A percentile compares a stretch with the other conserved stretches of the same genome.
Conservation (phyloP, 2,113 vertebrate genomes). For the Notiomystis cincta region DNA sequence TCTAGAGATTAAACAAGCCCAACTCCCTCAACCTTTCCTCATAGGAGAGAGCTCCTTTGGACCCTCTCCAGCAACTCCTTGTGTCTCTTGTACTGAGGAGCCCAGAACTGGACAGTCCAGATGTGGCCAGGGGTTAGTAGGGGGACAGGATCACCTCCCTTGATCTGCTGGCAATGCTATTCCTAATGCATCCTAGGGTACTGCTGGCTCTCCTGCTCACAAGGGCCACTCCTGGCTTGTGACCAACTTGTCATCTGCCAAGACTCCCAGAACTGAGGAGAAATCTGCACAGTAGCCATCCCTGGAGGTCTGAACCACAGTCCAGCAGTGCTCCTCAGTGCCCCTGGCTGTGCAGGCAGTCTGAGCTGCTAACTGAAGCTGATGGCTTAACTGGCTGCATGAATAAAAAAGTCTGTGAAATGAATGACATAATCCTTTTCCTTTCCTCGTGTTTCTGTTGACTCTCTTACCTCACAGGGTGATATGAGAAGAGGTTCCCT, state of each 20-base stretch:
- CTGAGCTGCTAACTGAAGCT: neutral
- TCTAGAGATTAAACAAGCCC: neutral
- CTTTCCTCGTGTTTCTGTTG: neutral
- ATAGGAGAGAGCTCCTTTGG: neutral
- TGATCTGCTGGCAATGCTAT: no score
- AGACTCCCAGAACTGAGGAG: neutral
- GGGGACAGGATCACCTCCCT: neutral
- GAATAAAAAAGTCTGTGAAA: neutral
- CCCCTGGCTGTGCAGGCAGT: neutral
- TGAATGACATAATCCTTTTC: neutral
- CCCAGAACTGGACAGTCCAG: neutral
- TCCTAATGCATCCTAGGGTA: neutral
- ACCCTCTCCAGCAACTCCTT: neutral
- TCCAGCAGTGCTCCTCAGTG: neutral
- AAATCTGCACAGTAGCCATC: neutral
- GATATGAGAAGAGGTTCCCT: neutral
- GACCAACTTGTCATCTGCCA: no score
- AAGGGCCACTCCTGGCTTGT: neutral
- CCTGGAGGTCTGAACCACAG: neutral
- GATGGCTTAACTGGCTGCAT: neutral
- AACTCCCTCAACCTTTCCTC: neutral
- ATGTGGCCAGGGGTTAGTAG: neutral
- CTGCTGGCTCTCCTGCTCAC: neutral
- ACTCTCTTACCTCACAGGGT: neutral
- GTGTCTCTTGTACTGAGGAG: neutral